Evolutionary conservation across 2,113 vertebrate genomes (phyloP), one percentile per base, ranked within the genome.

Genomic region (Ploceus nigricollis): DNA sequence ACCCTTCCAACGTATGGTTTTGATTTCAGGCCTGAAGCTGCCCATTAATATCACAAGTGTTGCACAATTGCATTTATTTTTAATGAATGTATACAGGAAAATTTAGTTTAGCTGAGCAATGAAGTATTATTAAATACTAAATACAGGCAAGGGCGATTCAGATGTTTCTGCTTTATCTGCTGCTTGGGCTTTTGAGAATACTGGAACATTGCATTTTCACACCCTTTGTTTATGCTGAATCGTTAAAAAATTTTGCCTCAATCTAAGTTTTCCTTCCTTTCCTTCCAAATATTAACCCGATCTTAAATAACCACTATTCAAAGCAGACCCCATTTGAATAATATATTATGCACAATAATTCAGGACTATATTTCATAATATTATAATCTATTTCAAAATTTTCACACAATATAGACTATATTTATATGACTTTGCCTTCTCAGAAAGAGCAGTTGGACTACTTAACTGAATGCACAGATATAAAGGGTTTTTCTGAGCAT

Each of bases 241-340:
- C 2, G 0, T 86, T 80, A 65, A 37, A 73, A 86, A 93, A 75
- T 82, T 88, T 86, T 88, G 61, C 92, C 42, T 86, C 19, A 7
- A 63, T 45, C 47, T 31, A 39, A 54, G 12, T 31, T 81, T 92
- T 70, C 56, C 18, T 80, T 89, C 20, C 82, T 94, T 92, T 96
- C n/a, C 60, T 89, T 95, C 73, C 72, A 75, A 58, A 95, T 90
- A 87, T 82, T 82, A 79, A 90, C 88, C 60, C 94, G 69, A 89
- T 93, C 96, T 82, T 96, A 78, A 95, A 82, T 82, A 85, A 87
- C 69, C 2, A 10, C 65, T 91, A 81, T 48, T 90, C 68, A 33
- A 84, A 73, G 82, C 37, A 91, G 75, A 39, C 30, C 10, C 61
- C 15, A 69, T 95, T 83, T 94, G 39, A 80, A 77, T 90, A 94